A percentile compares a stretch with the other conserved stretches of the same genome.
These are phyloP conservation scores for Bovichtus diacanthus DNA, from an alignment of 2,797 vertebrate genomes.

Conservation along the genomic window DNA sequence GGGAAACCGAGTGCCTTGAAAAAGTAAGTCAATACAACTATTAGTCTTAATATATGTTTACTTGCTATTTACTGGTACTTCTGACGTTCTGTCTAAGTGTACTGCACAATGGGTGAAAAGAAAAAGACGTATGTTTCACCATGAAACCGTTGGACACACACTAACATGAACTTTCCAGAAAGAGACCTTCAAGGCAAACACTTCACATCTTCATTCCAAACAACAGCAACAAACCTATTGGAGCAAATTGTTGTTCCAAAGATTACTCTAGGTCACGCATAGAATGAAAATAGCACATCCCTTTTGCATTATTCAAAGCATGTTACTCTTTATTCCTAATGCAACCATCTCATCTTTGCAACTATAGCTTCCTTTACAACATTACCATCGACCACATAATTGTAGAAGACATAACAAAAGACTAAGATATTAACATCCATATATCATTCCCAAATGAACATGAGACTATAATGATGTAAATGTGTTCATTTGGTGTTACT, in stretches of 20 bases:
- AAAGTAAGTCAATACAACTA: no score
- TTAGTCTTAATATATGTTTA: no score
- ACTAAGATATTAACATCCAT: neutral
- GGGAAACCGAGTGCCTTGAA: no score
- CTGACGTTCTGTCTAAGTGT: no score
- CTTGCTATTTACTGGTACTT: no score
- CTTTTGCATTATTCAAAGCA: neutral
- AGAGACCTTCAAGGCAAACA: neutral
- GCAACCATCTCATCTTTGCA: neutral
- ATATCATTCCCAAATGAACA: neutral
- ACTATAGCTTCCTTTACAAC: neutral
- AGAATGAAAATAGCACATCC: neutral
- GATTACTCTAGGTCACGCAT: neutral
- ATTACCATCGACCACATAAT: neutral
- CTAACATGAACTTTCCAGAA: neutral
- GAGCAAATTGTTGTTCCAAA: neutral
- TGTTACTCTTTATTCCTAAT: neutral
- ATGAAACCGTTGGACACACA: neutral
- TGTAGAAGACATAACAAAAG: neutral
- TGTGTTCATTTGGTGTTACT: neutral
- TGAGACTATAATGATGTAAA: neutral
- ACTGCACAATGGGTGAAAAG: neutral
- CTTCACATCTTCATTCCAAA: neutral
- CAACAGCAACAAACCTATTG: neutral
- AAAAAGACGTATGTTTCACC: neutral